Evolutionary conservation across 2,797 vertebrate species (phyloP), one percentile per base, ranked within the genome.

Genomic region (Salarias fasciatus): DNA sequence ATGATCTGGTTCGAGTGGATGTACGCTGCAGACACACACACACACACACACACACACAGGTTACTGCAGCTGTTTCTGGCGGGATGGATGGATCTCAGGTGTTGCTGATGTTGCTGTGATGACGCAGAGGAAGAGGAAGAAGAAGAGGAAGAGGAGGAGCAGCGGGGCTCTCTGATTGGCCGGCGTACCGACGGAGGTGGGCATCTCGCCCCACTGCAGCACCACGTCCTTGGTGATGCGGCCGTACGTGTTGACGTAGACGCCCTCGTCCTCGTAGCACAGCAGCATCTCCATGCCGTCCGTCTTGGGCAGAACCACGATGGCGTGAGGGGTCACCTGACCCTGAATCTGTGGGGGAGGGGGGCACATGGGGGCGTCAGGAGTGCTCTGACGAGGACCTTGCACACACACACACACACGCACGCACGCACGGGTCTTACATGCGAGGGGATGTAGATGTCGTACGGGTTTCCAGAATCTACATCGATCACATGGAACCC

Each of bases 1-100:
- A 99, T 99, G 91, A 99, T 98, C 94, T 99, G 97, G 93, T 97
- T 98, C 92, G 97, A 98, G 94, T 99, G 96, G 94, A 99, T 99
- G 93, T 99, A 99, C 85, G 97, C 97, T 99, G 95, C 86, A 85
- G 89, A 4, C 3, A 1, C 44, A 2, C 54, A 4, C 57, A 15
- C 53, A 10, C 53, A 11, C 41, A 18, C 24, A 15, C 15, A 31
- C 40, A 28, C 37, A 49, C 56, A 48, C 43, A 91, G 76, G 91
- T 91, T 92, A 92, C 92, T 92, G 91, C 92, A 93, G 92, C 92
- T 93, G 90, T 93, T 93, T 93, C 91, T 88, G 82, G 75, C 45
- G 11, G 70, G 77, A 31, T n/a, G n/a, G n/a, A n/a, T n/a, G n/a
- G n/a, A n/a, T n/a, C n/a, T n/a, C n/a, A n/a, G n/a, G n/a, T 31